A percentile compares a stretch with the other conserved stretches of the same genome.
Evolutionary conservation across 1,140 invertebrate species (phyloP).

Genomic region (Drosophila ananassae): DNA sequence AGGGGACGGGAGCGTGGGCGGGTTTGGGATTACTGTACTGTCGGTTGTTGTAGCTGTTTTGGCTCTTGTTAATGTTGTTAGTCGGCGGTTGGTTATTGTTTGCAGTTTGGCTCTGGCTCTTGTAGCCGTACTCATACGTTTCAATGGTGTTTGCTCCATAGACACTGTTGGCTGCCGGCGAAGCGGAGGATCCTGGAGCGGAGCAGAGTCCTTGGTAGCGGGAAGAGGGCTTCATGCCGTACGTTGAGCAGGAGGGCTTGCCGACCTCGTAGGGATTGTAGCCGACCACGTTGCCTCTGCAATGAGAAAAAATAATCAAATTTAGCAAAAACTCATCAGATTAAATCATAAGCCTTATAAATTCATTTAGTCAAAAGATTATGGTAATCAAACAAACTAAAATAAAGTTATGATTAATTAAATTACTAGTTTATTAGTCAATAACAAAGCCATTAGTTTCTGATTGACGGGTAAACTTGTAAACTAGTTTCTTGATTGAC

Average conservation of each 20-base stretch:
- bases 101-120: conserved; percentile 50
- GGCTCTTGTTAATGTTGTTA: conserved; percentile 77
- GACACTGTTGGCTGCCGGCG: conserved; percentile 50
- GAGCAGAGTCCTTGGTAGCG: conserved; percentile 90
- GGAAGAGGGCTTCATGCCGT: conserved; percentile 88
- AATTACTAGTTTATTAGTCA: neutral
- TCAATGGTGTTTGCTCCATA: conserved; percentile 76
- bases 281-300: conserved; percentile 91
- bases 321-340: neutral
- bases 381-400: neutral
- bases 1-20: conserved; percentile 41
- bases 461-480: neutral
- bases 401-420: neutral
- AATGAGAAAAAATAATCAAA: conserved; percentile 25
- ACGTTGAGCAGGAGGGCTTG: conserved; percentile 88
- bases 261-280: conserved; percentile 90
- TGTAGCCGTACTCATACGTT: conserved; percentile 80
- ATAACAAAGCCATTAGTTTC: neutral
- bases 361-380: neutral
- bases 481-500: neutral
- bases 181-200: conserved; percentile 51
- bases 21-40: conserved; percentile 59
- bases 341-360: neutral
- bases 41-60: conserved; percentile 36
- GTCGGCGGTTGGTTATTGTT: conserved; percentile 67